Evolutionary conservation across 1,140 invertebrate genomes (phyloP).

Genomic region (Berghia stephanieae): DNA sequence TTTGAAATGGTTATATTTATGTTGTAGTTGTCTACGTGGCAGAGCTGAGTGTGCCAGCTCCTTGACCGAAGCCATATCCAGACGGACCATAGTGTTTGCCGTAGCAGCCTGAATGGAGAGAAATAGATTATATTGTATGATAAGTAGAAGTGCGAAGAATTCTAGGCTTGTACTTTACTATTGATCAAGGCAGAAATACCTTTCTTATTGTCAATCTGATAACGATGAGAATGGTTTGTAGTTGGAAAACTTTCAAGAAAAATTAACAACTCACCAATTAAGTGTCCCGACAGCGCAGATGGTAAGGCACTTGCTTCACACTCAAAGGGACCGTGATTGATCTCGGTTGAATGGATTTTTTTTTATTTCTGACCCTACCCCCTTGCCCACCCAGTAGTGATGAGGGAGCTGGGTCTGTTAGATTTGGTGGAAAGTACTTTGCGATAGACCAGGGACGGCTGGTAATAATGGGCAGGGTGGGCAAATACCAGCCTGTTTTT

Average conservation of each 20-base stretch:
- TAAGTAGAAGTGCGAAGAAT: neutral
- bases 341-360: too few relatives aligned
- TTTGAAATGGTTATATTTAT: neutral
- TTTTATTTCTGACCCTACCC: too few relatives aligned
- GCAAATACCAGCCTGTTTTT: too few relatives aligned
- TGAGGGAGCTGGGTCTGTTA: too few relatives aligned
- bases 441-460: too few relatives aligned
- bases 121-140: neutral
- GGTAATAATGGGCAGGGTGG: too few relatives aligned
- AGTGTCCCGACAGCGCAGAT: too few relatives aligned
- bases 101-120: slow-evolving; percentile 78
- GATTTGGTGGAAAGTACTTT: too few relatives aligned
- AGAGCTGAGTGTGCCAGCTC: slow-evolving; percentile 16
- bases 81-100: slow-evolving; percentile 90
- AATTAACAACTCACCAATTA: neutral
- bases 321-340: too few relatives aligned
- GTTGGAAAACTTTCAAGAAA: neutral
- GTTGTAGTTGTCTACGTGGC: slow-evolving; percentile 10
- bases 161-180: neutral
- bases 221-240: neutral
- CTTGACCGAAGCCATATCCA: slow-evolving; percentile 77
- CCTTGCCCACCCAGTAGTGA: too few relatives aligned
- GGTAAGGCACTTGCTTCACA: too few relatives aligned
- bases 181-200: neutral
- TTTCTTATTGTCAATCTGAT: too few relatives aligned